Base-by-base conservation (phyloP, 2,113 vertebrate species). In the Forbesichthys agassizii region DNA sequence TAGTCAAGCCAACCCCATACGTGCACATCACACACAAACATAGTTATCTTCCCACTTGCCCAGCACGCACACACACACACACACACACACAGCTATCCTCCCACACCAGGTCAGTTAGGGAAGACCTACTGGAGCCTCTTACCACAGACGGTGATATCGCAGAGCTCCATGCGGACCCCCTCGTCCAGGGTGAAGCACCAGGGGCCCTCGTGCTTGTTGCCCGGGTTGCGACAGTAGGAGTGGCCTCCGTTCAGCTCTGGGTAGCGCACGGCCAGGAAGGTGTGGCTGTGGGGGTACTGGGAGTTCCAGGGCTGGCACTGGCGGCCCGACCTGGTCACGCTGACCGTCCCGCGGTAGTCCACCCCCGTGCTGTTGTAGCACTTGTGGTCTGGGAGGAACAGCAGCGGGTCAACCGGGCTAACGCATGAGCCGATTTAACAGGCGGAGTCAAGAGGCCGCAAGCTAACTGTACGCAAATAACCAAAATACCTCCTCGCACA, bases 291-390 rank as follows among this genome's bases (percentile, higher is more conserved):
- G 0, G 98, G 98, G 70, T 99, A 98, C 92, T 99, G 97, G 0
- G 97, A 99, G 86, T 98, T 99, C 98, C 98, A 99, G 0, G 98
- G 98, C 88, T 99, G 98, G 91, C 98, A 99, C 92, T 99, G 98
- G 1, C 94, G 95, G 2, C 97, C 95, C 0, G 96, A 98, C 80
- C 92, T 94, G 14, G 98, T 99, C 87, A 93, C 81, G 2, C 98
- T 99, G 77, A 95, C 93, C 0, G 97, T 99, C 0, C 98, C 98
- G 16, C 98, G 94, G 86, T 97, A 99, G 69, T 99, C 97, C 0
- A 90, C 84, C 9, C 98, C 98, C 0, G 93, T 96, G 93, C 81
- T 92, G 87, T 99, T 99, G 84, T 95, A 99, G 83, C 98, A 99
- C 73, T 94, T 96, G 92, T 99, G 98, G 89, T 96, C 98, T 99